A percentile compares a stretch with the other conserved stretches of the same genome.
These are phyloP conservation scores for Palythoa grandis DNA, from an alignment of 92 coral and sea anemone genomes.

Conservation along the genomic window DNA sequence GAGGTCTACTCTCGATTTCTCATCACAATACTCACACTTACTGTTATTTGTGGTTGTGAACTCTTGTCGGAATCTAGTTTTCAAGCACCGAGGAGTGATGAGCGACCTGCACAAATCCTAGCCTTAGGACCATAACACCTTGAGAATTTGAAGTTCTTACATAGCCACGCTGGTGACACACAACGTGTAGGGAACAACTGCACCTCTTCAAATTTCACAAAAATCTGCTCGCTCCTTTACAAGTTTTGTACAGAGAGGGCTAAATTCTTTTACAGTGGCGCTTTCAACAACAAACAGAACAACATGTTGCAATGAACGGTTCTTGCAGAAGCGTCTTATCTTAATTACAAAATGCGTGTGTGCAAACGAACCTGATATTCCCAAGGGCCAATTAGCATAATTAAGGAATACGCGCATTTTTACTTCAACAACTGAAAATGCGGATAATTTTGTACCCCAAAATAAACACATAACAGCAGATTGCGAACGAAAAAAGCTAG, in stretches of 20 bases:
- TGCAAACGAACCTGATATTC: slow-evolving; percentile 44
- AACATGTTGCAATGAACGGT: slow-evolving; percentile 14
- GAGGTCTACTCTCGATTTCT: background rate
- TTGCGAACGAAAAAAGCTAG: background rate
- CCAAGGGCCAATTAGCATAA: slow-evolving; percentile 46
- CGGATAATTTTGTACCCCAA: background rate
- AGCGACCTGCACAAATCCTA: slow-evolving; percentile 31
- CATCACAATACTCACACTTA: slow-evolving; percentile 32
- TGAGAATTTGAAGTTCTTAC: slow-evolving; percentile 3
- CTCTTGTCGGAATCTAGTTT: slow-evolving; percentile 30
- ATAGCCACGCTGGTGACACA: slow-evolving; percentile 19
- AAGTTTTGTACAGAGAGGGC: background rate
- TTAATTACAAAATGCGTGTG: slow-evolving; percentile 36
- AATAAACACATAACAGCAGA: no score
- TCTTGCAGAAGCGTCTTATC: slow-evolving; percentile 8
- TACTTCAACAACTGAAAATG: background rate
- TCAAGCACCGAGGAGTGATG: slow-evolving; percentile 7
- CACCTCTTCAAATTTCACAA: background rate
- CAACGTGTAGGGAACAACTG: background rate
- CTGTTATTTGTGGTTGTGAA: slow-evolving; percentile 17
- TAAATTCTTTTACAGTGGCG: slow-evolving; percentile 3
- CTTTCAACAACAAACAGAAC: slow-evolving; percentile 14
- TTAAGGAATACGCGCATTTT: slow-evolving; percentile 11
- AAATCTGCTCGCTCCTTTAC: slow-evolving; percentile 20
- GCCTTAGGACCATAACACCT: slow-evolving; percentile 28